These are phyloP conservation scores for Heliconius congener DNA, from an alignment of 1,140 invertebrate species.

Conservation along the genomic window DNA sequence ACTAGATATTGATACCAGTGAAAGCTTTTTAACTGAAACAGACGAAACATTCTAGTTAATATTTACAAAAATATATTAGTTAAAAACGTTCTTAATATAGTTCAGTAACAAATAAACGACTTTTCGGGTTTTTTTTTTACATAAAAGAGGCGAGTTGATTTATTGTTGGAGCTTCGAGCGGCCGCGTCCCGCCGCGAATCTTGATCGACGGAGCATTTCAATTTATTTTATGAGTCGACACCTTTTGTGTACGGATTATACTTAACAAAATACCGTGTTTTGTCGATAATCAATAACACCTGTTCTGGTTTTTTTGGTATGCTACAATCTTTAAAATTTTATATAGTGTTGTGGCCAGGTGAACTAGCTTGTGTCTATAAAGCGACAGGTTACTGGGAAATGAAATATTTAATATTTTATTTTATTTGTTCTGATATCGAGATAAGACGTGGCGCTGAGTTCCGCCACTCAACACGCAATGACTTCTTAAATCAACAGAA, in stretches of 20 bases:
- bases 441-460: too few species aligned
- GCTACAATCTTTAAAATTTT: background rate
- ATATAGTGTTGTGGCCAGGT: too few species aligned
- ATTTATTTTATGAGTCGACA: constrained; percentile 78
- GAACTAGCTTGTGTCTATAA: too few species aligned
- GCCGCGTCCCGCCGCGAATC: constrained; percentile 64
- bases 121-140: constrained; percentile 70
- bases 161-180: constrained; percentile 63
- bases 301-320: background rate
- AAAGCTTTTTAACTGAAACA: background rate
- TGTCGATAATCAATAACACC: constrained; percentile 31
- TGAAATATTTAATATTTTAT: too few species aligned
- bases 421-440: too few species aligned
- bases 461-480: too few species aligned
- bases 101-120: constrained; percentile 78
- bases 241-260: constrained; percentile 48
- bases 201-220: constrained; percentile 75
- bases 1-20: background rate
- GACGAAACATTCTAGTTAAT: background rate
- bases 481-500: too few species aligned
- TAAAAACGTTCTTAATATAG: constrained; percentile 51
- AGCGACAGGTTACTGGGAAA: too few species aligned
- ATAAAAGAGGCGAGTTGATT: constrained; percentile 77
- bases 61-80: background rate
- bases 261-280: constrained; percentile 28